Conservation (phyloP, 1,140 invertebrate species). For the Vanessa tameamea region DNA sequence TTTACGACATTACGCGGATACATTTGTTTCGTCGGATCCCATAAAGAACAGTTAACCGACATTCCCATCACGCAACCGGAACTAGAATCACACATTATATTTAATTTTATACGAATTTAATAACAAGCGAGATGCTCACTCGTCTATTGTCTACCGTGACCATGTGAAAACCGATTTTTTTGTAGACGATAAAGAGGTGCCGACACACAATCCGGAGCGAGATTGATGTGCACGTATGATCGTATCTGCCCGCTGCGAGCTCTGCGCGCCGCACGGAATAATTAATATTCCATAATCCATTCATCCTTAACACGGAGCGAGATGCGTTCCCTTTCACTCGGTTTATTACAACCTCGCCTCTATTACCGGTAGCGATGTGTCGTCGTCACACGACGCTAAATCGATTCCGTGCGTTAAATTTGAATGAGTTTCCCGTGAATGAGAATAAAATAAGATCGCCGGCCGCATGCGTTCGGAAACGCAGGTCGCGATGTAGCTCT, state of each 20-base stretch:
- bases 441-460: constrained; percentile 71
- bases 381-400: constrained; percentile 66
- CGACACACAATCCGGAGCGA: constrained; percentile 69
- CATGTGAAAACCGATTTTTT: constrained; percentile 76
- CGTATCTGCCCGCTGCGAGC: constrained; percentile 66
- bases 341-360: constrained; percentile 40
- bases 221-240: constrained; percentile 73
- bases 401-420: constrained; percentile 75
- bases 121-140: constrained; percentile 71
- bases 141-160: constrained; percentile 64
- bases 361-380: constrained; percentile 65
- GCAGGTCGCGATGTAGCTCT: constrained; percentile 41
- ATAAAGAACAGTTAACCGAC: constrained; percentile 64
- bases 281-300: constrained; percentile 79
- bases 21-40: constrained; percentile 56
- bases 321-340: constrained; percentile 61
- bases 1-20: constrained; percentile 33
- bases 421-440: constrained; percentile 73
- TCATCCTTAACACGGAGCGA: constrained; percentile 49
- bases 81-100: constrained; percentile 78
- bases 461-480: constrained; percentile 55
- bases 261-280: constrained; percentile 51
- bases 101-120: constrained; percentile 81
- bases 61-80: constrained; percentile 77
- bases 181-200: constrained; percentile 75